Evolutionary conservation across 2,797 vertebrate genomes (phyloP).

Genomic region (Rhynchonycteris naso): DNA sequence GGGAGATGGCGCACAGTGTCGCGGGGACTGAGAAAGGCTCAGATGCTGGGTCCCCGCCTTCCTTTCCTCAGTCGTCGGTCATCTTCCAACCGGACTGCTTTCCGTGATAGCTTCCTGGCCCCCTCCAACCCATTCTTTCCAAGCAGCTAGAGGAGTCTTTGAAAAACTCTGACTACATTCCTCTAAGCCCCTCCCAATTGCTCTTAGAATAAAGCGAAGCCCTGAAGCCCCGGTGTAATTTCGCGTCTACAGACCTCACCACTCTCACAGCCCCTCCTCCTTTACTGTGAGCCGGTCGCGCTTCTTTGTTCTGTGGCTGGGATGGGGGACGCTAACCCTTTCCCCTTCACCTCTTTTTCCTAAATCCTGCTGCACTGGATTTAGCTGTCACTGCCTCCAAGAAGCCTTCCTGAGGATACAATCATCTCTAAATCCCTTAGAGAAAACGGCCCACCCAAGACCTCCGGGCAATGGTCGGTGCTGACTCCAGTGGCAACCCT

Average conservation of each 20-base stretch:
- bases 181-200: background rate
- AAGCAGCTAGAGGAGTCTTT: background rate
- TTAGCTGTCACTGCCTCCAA: background rate
- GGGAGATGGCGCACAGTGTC: background rate
- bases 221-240: background rate
- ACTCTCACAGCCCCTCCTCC: background rate
- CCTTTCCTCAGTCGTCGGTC: background rate
- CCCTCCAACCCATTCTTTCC: background rate
- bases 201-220: conserved; percentile 63
- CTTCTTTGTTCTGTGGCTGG: conserved; percentile 60
- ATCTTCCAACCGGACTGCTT: background rate
- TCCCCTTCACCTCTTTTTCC: background rate
- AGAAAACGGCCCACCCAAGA: background rate
- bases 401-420: conserved; percentile 23
- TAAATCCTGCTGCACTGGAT: background rate
- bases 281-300: background rate
- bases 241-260: background rate
- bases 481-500: background rate
- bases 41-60: background rate
- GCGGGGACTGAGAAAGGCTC: background rate
- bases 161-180: background rate
- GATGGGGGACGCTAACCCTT: background rate
- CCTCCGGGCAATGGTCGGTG: background rate
- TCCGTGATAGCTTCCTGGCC: background rate
- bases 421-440: background rate